phyloP scores from a whole-genome alignment of 2,888 invertebrate species.

The Lasioglossum oenotherae region DNA sequence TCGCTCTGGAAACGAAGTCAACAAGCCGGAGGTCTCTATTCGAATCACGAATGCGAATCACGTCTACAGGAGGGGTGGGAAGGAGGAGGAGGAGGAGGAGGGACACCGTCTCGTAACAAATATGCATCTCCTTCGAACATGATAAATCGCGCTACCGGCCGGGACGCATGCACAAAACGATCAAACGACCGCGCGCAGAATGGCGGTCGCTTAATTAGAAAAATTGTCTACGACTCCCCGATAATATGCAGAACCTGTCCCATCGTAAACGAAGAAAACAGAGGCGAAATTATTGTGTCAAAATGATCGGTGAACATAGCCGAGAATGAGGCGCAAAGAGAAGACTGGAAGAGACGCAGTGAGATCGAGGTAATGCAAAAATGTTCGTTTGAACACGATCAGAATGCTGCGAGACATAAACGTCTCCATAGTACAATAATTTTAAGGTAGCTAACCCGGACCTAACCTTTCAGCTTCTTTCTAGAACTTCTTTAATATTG shows the following conservation, averaged over 20 bases:
- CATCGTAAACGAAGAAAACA: background rate
- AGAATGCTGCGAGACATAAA: too few relatives aligned
- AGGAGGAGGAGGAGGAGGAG: slow-evolving; percentile 52
- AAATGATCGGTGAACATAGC: background rate
- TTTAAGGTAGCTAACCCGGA: too few relatives aligned
- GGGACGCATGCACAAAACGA: slow-evolving; percentile 25
- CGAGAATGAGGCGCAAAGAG: background rate
- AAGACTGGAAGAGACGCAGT: background rate
- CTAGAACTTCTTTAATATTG: too few relatives aligned
- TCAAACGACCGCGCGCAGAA: background rate
- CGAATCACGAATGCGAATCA: slow-evolving; percentile 82
- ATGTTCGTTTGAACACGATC: too few relatives aligned
- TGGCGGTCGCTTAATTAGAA: slow-evolving; percentile 31
- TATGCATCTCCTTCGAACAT: slow-evolving; percentile 78
- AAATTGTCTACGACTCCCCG: background rate
- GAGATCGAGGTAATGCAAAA: too few relatives aligned
- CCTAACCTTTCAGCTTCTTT: too few relatives aligned
- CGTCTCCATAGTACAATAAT: too few relatives aligned
- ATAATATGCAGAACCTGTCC: background rate
- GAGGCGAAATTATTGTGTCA: background rate
- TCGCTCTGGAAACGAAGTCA: slow-evolving; percentile 77
- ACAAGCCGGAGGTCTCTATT: slow-evolving; percentile 82
- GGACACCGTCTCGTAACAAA: slow-evolving; percentile 82
- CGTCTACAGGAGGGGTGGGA: slow-evolving; percentile 78
- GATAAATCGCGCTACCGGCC: slow-evolving; percentile 44